phyloP scores from a whole-genome alignment of 2,113 vertebrate genomes.

The Cynopterus brachyotis region DNA sequence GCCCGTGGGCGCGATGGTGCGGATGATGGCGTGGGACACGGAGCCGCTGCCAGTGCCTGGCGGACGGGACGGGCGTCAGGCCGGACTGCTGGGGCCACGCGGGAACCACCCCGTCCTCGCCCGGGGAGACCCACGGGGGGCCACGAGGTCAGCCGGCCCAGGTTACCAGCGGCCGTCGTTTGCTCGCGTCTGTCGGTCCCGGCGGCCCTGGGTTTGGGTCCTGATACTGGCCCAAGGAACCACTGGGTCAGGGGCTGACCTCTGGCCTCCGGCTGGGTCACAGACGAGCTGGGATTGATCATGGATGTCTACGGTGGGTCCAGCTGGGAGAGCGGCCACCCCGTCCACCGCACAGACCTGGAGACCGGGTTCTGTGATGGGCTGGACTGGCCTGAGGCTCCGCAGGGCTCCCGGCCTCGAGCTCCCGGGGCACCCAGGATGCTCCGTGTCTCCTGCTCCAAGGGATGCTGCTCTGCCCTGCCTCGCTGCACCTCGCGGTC shows the following conservation, averaged over 20 bases:
- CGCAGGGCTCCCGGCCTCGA: background rate
- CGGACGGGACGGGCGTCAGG: background rate
- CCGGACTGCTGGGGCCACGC: background rate
- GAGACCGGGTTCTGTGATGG: background rate
- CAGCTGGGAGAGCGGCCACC: background rate
- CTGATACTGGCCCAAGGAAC: background rate
- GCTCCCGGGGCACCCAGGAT: background rate
- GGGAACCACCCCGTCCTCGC: background rate
- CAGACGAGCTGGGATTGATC: background rate
- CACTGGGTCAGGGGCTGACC: background rate
- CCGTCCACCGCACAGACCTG: background rate
- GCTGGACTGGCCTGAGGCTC: too few species aligned
- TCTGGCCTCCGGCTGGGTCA: background rate
- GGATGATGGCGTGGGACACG: conserved; percentile 95
- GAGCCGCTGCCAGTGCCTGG: conserved; percentile 97
- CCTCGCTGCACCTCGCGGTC: fast-evolving
- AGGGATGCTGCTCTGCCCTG: fast-evolving
- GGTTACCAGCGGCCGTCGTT: background rate
- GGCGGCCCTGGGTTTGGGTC: background rate
- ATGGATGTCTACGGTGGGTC: fast-evolving
- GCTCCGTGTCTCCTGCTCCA: fast-evolving
- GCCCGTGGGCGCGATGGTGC: conserved; percentile 94
- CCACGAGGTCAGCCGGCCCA: background rate
- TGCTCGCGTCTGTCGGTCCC: fast-evolving
- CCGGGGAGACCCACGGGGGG: background rate